Evolutionary conservation across 92 coral and sea anemone genomes (phyloP).

Genomic region (Umimayanthus chanpuru): DNA sequence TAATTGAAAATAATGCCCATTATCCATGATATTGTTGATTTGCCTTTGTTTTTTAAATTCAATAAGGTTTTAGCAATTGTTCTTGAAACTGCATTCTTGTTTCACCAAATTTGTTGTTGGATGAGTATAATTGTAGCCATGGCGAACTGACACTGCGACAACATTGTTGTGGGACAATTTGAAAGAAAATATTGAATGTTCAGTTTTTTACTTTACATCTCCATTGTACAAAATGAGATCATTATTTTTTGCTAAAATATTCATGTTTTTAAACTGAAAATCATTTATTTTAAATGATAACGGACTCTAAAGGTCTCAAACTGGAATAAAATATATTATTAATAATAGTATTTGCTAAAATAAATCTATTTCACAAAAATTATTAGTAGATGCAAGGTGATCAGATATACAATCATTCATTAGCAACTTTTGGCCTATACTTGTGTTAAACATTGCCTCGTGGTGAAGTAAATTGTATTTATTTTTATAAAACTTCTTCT

Average conservation of each 20-base stretch:
- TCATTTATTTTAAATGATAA: no score
- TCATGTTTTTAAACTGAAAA: neutral
- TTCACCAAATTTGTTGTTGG: neutral
- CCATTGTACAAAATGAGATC: neutral
- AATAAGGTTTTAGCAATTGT: neutral
- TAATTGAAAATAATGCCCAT: no score
- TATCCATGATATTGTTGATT: neutral
- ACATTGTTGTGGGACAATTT: neutral
- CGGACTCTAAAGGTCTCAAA: neutral
- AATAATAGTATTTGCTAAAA: no score
- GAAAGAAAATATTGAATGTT: neutral
- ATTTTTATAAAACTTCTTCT: no score
- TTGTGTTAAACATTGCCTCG: no score
- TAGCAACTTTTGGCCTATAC: no score
- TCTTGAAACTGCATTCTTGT: neutral
- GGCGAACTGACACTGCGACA: neutral
- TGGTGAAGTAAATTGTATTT: no score
- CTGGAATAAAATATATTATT: no score
- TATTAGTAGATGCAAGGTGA: no score
- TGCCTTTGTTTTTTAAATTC: neutral
- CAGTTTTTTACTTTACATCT: neutral
- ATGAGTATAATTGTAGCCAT: neutral
- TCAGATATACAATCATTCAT: no score
- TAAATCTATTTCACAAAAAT: no score
- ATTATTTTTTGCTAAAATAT: no score